Evolutionary conservation across 1,140 invertebrate genomes (phyloP).

Genomic region (Phenacoccus solenopsis): DNA sequence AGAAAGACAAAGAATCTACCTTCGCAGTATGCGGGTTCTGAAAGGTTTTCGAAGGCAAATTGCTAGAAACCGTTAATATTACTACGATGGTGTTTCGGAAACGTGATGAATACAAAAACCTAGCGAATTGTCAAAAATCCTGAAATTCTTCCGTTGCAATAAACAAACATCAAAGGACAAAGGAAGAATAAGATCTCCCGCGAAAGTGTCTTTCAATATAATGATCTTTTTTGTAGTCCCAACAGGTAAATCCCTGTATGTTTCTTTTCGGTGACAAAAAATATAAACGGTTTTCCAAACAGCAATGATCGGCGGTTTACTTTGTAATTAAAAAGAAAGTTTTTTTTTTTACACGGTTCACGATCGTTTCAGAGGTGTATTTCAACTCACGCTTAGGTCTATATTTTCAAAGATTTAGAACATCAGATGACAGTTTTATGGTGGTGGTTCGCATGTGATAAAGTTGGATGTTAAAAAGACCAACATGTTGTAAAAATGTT

Average conservation of each 20-base stretch:
- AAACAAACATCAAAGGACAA: not conserved
- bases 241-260: not conserved
- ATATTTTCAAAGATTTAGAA: too few relatives aligned
- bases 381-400: too few relatives aligned
- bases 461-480: not conserved
- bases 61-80: not conserved
- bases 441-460: too few relatives aligned
- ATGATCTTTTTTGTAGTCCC: not conserved
- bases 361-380: not conserved
- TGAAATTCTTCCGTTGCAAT: not conserved
- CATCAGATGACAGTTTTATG: too few relatives aligned
- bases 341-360: not conserved
- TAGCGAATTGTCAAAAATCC: not conserved
- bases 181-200: not conserved
- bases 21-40: not conserved
- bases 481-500: not conserved
- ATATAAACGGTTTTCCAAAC: not conserved
- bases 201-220: not conserved
- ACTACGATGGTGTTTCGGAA: not conserved
- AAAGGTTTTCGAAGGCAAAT: not conserved
- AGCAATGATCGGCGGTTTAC: not conserved
- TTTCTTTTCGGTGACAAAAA: not conserved
- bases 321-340: not conserved
- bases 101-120: not conserved
- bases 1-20: not conserved